Evolutionary conservation across 1,140 invertebrate genomes (phyloP), one percentile per base, ranked within the genome.

Genomic region (Neodiprion fabricii): DNA sequence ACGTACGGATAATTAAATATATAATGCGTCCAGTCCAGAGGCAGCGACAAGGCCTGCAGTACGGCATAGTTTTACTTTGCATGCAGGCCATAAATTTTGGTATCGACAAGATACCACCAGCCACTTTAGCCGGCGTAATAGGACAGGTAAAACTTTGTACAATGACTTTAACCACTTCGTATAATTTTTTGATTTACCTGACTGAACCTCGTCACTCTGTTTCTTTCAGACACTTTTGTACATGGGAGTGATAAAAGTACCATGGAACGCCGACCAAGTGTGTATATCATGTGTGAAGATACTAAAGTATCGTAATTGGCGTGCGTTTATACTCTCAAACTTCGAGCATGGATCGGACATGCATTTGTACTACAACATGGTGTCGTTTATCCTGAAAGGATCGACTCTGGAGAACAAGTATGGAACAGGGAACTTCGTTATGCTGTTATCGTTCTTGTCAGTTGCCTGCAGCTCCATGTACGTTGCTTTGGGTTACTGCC

Each of bases 361-460:
- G 90, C 93, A 95, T 86, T 87, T 94, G 0, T 94, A 94, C 81
- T 94, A 93, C 81, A 95, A 95, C 79, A 94, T 95, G 93, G 83
- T 91, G 14, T 94, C 93, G 1, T 91, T 94, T 61, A 83, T 94
- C 9, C 83, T 91, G 28, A 94, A 94, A 87, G 93, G 93, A 9
- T 84, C 84, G 2, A 85, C 87, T 47, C 80, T 92, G 1, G 93
- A 95, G 81, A 85, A 84, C 8, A 86, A 87, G 76, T 91, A 91
- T 79, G 90, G 91, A 17, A 90, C 88, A 72, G 48, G 78, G 1
- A 92, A 92, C 81, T 94, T 93, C 86, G 83, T 83, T 0, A 82
- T 90, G 67, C 82, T 94, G 1, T 72, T 94, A 12, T 77, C 78
- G 23, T 81, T 93, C 1, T 88, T 94, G 49, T 90, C 91, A 1